Evolutionary conservation across 2,113 vertebrate species (phyloP), one percentile per base, ranked within the genome.

Genomic region (Cyprinodon tularosa): DNA sequence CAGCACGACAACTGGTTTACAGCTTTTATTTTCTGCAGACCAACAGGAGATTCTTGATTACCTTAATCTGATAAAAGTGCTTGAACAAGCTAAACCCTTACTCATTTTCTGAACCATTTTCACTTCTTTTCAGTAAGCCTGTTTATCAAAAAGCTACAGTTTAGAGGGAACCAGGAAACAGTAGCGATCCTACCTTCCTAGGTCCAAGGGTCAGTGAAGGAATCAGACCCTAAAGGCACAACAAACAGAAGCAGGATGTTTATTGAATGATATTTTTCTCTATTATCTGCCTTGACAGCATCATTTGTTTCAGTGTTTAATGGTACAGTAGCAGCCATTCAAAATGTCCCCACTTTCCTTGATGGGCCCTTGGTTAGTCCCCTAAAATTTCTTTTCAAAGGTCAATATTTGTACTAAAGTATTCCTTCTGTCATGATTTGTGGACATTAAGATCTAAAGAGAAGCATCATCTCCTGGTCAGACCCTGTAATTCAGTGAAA

Each of bases 11-110:
- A 17, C 78, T 67, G 69, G 74, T 36, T 64, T 62, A 42, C 65
- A 68, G 81, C 69, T 84, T 66, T 40, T 66, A 69, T 86, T 22
- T 64, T 72, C 12, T 79, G 72, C 63, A 77, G 68, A n/a, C 17
- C 20, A 57, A 57, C 50, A 57, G 20, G 50, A 57, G 9, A 15
- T 57, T 15, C 68, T 89, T 74, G 36, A 73, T 76, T 61, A 53
- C 71, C 71, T 76, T 59, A 71, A 57, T 53, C 68, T 67, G 70
- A 67, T 66, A 70, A 70, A 83, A 67, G 66, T 83, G 53, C 66
- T 81, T 72, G 29, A 61, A 37, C 57, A 64, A 65, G 62, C 4
- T 22, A 48, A 80, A 77, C 50, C 72, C 17, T 75, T 63, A 42
- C 60, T 48, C 22, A 57, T 68, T 63, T 22, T 3, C 37, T 36